Base-by-base conservation (phyloP, 2,888 invertebrate genomes). In the Nomada lathburiana region DNA sequence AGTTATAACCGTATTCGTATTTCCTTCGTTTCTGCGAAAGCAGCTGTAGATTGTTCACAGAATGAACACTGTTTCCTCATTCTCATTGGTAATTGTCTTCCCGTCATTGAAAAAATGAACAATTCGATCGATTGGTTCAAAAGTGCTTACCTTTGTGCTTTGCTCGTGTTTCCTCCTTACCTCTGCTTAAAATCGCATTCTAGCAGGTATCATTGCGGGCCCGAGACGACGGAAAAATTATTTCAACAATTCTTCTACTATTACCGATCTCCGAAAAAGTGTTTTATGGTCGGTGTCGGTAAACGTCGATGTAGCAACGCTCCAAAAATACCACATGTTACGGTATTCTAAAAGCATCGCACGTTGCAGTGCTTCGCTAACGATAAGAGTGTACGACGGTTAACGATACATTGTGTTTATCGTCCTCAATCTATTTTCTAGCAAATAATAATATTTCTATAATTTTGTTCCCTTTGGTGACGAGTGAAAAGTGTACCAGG, bases 211-310 rank as follows among this genome's bases (percentile, higher is more conserved):
- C 44, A 20, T 62, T 52, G 42, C 55, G 42, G 47, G 50, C 53
- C 36, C 67, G 20, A 18, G 55, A n/a, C n/a, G 44, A 59, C 4
- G 10, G 2, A 23, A 26, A 26, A 55, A 20, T 26, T 44, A 20
- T 47, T 55, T 63, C 11, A n/a, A 9, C 18, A 23, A 47, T 69
- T 70, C 59, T 55, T 20, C 59, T 36, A 18, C 60, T 59, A 62
- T 83, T 89, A 82, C 89, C 88, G 89, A 89, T 87, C 67, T 74
- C 88, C 89, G 89, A 89, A 75, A 86, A 83, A 72, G 76, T 86
- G 72, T 80, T 86, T 80, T 86, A 77, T 89, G 89, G 82, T 84
- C 86, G 89, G 89, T 82, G 84, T 88, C 88, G 89, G 89, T 89
- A 88, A 89, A 89, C 82, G 84, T 87, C 80, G 84, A 81, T 76